Evolutionary conservation across 2,113 vertebrate species (phyloP), one percentile per base, ranked within the genome.

Genomic region (Taxidea taxus): DNA sequence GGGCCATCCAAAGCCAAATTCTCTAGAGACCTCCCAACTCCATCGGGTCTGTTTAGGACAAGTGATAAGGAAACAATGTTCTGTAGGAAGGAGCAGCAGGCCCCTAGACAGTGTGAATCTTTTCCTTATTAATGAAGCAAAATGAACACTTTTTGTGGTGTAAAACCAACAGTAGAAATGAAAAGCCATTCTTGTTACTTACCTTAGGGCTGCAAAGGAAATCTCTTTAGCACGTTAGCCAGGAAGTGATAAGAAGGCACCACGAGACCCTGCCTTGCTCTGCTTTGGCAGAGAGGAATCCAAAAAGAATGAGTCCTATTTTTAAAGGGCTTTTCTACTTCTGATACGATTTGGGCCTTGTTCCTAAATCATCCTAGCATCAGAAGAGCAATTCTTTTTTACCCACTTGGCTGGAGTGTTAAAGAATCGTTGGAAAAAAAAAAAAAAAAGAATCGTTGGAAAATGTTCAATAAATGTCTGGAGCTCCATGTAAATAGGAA

Each of bases 291-390:
- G 83, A 74, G n/a, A 94, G 29, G 39, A 80, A 75, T 58, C 16
- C 9, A 27, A 47, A 47, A n/a, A 85, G 56, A 90, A 96, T 95
- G 16, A 18, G 87, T n/a, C 92, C 92, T 95, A 83, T 96, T 97
- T 97, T 97, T 94, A 95, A 96, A 95, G 58, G 58, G 64, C 87
- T 96, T 97, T 98, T 97, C 87, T 51, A 78, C 64, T 93, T 77
- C 87, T 95, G 75, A 29, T 85, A 54, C 13, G 51, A 89, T 86
- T 58, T 87, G 85, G 90, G 42, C 75, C 75, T 93, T 87, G n/a
- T 97, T 90, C 87, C 96, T 96, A 87, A 98, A 95, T 96, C 96
- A 96, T 95, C 80, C 96, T 77, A 96, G 87, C 98, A 96, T 97
- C 94, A 88, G 87, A 94, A 95, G 72, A 90, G 95, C 75, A 78